Evolutionary conservation across 2,888 invertebrate genomes (phyloP), one percentile per base, ranked within the genome.

Genomic region (Syrphus vitripennis): DNA sequence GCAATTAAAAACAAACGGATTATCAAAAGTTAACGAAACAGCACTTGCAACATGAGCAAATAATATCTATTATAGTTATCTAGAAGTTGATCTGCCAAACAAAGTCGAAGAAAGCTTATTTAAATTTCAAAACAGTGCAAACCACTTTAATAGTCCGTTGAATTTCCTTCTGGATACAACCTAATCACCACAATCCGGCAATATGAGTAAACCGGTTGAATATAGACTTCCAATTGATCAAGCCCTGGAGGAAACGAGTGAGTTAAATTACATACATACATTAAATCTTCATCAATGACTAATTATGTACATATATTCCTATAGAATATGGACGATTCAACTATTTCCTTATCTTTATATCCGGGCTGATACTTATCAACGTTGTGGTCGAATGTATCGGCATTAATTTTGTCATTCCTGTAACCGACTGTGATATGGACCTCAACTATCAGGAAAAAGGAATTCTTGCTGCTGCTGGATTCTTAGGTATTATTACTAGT

Each of bases 291-390:
- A 0, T 3, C 0, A 24, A n/a, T 26, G 1, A 3, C 14, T 7
- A 10, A 7, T n/a, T 48, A 1, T 19, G 34, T 4, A 4, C 34
- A 31, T 14, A 19, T n/a, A 4, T 14, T 16, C 5, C 21, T 87
- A 9, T 83, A 93, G 94, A 93, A 50, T 93, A 93, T 90, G 94
- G 94, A 26, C 90, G 91, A 87, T 94, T 94, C 88, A 94, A 94
- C 88, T 90, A 92, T 71, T 88, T 90, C 50, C 89, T 94, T 31
- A 90, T 94, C 79, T 69, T 93, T 4, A 88, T 94, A 77, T 93
- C 93, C 88, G 94, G 94, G 6, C 91, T 93, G 87, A 93, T 93
- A 1, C 92, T 94, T 80, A 92, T 93, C 55, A 93, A 93, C 88
- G 93, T 94, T 76, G 55, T 90, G 1, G 65, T 91, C 31, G 91